A percentile compares a stretch with the other conserved stretches of the same genome.
phyloP scores from a whole-genome alignment of 2,113 vertebrate species.

The Antigone vipio region DNA sequence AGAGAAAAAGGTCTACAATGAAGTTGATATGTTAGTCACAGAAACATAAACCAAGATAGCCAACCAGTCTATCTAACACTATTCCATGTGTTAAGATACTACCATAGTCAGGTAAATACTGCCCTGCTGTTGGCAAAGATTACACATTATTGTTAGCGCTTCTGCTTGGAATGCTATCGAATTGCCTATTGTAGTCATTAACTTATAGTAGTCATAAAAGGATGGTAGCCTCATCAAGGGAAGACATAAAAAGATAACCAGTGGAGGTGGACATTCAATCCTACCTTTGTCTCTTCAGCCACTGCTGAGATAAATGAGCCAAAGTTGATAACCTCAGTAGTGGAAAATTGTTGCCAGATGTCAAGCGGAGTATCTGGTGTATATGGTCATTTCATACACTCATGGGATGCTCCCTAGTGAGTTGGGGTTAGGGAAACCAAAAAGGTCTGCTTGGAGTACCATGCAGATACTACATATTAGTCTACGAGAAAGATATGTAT shows the following conservation, averaged over 20 bases:
- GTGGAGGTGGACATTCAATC: neutral
- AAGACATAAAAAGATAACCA: neutral
- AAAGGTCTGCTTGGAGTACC: neutral
- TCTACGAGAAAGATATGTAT: neutral
- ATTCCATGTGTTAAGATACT: neutral
- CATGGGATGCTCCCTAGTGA: neutral
- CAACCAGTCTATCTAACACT: neutral
- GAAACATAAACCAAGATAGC: neutral
- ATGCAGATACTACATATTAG: accelerated
- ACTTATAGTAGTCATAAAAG: neutral
- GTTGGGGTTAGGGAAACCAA: neutral
- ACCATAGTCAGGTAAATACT: neutral
- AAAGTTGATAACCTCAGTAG: neutral
- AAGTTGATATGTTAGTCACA: neutral
- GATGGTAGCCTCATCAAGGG: neutral
- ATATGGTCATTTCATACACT: neutral
- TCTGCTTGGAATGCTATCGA: neutral
- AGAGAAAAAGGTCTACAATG: neutral
- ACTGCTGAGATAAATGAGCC: neutral
- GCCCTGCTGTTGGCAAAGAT: neutral
- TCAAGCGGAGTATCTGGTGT: neutral
- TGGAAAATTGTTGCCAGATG: neutral
- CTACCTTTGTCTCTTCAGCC: neutral
- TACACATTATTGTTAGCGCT: neutral
- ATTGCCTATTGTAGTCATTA: neutral